These are phyloP conservation scores for Riparia riparia DNA, from an alignment of 2,113 vertebrate species.

Conservation along the genomic window DNA sequence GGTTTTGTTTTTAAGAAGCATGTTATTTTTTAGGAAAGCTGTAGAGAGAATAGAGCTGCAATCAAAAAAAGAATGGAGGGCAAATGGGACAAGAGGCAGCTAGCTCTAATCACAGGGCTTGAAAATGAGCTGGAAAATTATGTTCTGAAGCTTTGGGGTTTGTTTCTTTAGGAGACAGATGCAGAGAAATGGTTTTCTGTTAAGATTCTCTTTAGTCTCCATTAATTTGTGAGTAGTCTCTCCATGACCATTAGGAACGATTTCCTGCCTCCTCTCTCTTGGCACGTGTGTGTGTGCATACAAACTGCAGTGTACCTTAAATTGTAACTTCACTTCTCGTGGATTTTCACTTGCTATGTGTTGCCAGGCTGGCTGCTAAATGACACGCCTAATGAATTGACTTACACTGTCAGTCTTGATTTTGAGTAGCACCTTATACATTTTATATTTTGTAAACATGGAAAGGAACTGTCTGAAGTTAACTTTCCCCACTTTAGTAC, in stretches of 20 bases:
- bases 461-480: neutral
- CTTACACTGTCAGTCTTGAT: neutral
- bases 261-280: neutral
- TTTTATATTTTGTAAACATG: neutral
- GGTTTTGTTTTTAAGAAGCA: neutral
- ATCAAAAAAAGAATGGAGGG: neutral
- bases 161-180: neutral
- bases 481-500: neutral
- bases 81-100: neutral
- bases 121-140: neutral
- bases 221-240: neutral
- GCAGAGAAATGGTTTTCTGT: neutral
- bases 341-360: neutral
- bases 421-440: neutral
- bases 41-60: neutral
- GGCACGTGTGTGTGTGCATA: rapidly evolving
- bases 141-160: neutral
- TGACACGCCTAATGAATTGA: neutral
- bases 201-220: neutral
- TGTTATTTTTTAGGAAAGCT: neutral
- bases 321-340: neutral
- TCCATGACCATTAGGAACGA: rapidly evolving
- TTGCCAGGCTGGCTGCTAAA: neutral
- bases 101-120: neutral
- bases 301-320: neutral